Evolutionary conservation across 2,113 vertebrate species (phyloP), one percentile per base, ranked within the genome.

Genomic region (Urocynchramus pylzowi): DNA sequence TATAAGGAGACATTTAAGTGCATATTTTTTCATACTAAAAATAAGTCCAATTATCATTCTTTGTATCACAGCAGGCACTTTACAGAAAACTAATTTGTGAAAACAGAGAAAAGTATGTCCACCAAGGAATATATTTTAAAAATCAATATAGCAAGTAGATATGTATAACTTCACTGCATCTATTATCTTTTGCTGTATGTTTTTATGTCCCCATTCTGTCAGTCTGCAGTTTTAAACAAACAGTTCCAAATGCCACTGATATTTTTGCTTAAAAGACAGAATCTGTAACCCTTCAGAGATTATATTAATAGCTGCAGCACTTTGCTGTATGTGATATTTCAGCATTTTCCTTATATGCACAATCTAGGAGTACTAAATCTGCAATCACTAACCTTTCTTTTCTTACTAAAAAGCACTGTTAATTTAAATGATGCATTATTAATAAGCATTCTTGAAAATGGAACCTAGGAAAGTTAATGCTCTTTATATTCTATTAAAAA

Each of bases 191-290:
- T 90, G 52, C 59, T 1, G 5, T 87, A 85, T 89, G 83, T 96
- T 96, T 96, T 97, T 84, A 67, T 97, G 95, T 92, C 97, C 97
- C 69, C 96, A 96, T 97, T 98, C 97, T 98, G 96, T 98, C 97
- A 97, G 89, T 96, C 74, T 95, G 68, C 41, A 73, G 82, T 83
- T 90, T 97, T 88, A 96, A 97, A 97, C 74, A 94, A 97, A 96
- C 92, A 93, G 53, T 90, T 97, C 93, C 90, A 97, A 95, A 97
- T 97, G 95, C 80, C 95, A 97, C 87, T 89, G 95, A 64, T 95
- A 96, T 97, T 97, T 96, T 96, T 95, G 83, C 63, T 93, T 96
- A 88, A 97, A 95, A 95, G 79, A 85, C 89, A 92, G 85, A 89
- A 90, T 83, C 68, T 94, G 81, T 94, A 92, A 92, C 91, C 94